Evolutionary conservation across 2,888 invertebrate genomes (phyloP).

Genomic region (Rhamnusium bicolor): DNA sequence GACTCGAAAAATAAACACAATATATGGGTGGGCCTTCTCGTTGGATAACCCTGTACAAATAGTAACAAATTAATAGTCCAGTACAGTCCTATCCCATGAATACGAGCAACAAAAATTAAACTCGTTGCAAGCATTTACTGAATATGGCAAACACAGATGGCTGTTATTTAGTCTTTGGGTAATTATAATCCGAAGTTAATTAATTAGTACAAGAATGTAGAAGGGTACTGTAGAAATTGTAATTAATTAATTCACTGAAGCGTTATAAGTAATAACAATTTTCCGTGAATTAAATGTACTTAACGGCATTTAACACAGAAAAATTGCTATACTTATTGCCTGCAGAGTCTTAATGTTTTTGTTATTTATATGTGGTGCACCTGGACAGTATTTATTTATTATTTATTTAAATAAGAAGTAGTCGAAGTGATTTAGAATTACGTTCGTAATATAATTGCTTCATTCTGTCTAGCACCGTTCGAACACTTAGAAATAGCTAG

Average conservation of each 20-base stretch:
- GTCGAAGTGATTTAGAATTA: not conserved
- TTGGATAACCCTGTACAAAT: too few relatives aligned
- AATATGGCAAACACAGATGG: not conserved
- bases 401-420: conserved; percentile 15
- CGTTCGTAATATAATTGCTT: not conserved
- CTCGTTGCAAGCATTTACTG: not conserved
- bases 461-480: not conserved
- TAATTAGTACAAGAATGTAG: conserved; percentile 9
- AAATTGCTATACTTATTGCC: conserved; percentile 20
- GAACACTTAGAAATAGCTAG: too few relatives aligned
- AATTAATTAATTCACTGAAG: conserved; percentile 11
- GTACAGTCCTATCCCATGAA: not conserved
- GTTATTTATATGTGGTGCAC: conserved; percentile 24
- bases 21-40: too few relatives aligned
- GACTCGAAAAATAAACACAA: too few relatives aligned
- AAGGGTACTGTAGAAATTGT: not conserved
- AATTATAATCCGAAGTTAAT: not conserved
- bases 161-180: conserved; percentile 15
- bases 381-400: conserved; percentile 18
- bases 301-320: not conserved
- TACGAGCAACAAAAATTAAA: not conserved
- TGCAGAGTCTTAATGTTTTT: not conserved
- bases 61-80: not conserved
- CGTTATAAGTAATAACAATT: conserved; percentile 12
- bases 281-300: not conserved